These are phyloP conservation scores for Apotomis betuletana DNA, from an alignment of 2,888 invertebrate genomes.

Conservation along the genomic window DNA sequence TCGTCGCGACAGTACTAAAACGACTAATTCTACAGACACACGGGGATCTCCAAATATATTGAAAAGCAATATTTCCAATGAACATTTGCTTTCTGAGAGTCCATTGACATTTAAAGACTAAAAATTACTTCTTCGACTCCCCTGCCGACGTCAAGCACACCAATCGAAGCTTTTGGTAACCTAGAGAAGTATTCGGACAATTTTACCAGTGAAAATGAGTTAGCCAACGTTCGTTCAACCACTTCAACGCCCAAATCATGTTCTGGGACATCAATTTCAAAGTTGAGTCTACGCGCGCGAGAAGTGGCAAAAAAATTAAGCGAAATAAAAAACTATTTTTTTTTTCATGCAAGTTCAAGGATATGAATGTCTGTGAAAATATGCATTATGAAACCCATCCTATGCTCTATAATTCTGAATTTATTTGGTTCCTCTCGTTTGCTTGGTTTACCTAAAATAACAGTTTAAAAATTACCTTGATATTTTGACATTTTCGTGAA, in stretches of 20 bases:
- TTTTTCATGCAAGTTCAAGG: too few relatives aligned
- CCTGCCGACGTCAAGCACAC: neutral
- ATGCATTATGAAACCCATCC: too few relatives aligned
- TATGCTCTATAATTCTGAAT: too few relatives aligned
- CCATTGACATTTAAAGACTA: conserved; percentile 1
- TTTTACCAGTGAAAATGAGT: neutral
- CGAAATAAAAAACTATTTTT: too few relatives aligned
- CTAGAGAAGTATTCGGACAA: neutral
- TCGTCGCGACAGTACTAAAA: neutral
- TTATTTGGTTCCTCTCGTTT: too few relatives aligned
- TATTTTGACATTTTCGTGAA: too few relatives aligned
- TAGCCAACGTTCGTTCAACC: conserved; percentile 8
- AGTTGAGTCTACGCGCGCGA: too few relatives aligned
- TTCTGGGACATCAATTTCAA: neutral
- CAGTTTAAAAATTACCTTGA: too few relatives aligned
- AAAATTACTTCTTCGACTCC: conserved; percentile 11
- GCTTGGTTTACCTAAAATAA: too few relatives aligned
- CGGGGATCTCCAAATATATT: conserved; percentile 8
- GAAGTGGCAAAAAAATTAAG: too few relatives aligned
- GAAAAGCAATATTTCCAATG: conserved; percentile 2
- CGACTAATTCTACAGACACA: conserved; percentile 3
- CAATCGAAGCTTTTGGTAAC: neutral
- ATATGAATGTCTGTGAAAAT: too few relatives aligned
- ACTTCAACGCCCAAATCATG: conserved; percentile 3
- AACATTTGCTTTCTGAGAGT: conserved; percentile 10